Conservation (phyloP, 53 echinoderm and acorn worm species). For the Paelopatides confundens region DNA sequence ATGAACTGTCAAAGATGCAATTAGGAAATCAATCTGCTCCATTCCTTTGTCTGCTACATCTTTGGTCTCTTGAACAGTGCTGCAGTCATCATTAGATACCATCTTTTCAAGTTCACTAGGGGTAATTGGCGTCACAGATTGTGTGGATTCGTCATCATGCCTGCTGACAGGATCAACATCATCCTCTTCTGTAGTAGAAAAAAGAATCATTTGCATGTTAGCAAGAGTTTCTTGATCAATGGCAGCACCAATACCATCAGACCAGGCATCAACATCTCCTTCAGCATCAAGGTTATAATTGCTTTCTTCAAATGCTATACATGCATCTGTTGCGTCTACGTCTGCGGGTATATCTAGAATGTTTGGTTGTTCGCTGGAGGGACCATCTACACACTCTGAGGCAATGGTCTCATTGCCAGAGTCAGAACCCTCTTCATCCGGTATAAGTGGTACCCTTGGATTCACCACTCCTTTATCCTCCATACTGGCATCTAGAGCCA, state of each 20-base stretch:
- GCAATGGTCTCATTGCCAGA: constrained; percentile 98
- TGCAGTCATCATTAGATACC: neutral
- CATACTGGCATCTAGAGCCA: constrained; percentile 78
- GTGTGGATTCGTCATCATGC: neutral
- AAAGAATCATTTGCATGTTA: neutral
- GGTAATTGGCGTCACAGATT: too few relatives aligned
- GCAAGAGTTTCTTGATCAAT: neutral
- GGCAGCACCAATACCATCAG: neutral
- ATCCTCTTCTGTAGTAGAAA: neutral
- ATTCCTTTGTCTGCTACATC: neutral
- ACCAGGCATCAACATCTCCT: neutral
- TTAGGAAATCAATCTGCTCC: constrained; percentile 67
- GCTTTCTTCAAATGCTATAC: neutral
- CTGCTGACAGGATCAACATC: neutral
- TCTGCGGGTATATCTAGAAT: neutral
- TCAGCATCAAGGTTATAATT: neutral
- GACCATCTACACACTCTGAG: constrained; percentile 72
- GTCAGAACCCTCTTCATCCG: constrained; percentile 87
- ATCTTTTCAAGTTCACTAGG: neutral
- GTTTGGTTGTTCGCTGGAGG: neutral
- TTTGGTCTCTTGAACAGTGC: neutral
- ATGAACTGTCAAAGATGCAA: constrained; percentile 70
- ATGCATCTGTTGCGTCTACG: neutral
- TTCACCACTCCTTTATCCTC: constrained; percentile 35
- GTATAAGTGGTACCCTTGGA: constrained; percentile 47